These are phyloP conservation scores for Mohoua ochrocephala DNA, from an alignment of 2,113 vertebrate genomes.

Conservation along the genomic window DNA sequence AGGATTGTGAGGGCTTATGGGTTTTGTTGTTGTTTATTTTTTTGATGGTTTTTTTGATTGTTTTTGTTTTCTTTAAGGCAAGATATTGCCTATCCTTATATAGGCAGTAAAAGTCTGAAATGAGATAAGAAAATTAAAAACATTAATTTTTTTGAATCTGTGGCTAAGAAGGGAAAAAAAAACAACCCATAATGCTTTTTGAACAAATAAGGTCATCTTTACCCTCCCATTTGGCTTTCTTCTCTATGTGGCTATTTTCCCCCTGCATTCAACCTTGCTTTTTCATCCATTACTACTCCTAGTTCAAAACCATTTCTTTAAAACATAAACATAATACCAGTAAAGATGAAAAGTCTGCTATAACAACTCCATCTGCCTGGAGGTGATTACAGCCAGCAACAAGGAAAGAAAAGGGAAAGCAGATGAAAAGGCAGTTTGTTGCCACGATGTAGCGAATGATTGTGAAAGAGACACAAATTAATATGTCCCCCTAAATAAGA, in stretches of 20 bases:
- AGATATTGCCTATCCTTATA: not conserved
- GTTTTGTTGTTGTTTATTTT: not conserved
- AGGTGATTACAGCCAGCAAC: not conserved
- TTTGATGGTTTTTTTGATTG: accelerated
- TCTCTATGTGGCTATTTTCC: not conserved
- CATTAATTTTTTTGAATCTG: slow-evolving; percentile 5
- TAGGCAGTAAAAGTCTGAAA: not conserved
- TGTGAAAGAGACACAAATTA: not conserved
- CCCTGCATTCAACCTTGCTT: not conserved
- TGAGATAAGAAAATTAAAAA: slow-evolving; percentile 43
- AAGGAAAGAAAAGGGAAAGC: not conserved
- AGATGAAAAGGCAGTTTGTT: not conserved
- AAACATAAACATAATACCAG: not conserved
- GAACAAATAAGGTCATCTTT: not conserved
- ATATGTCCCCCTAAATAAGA: not conserved
- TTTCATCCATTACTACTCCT: not conserved
- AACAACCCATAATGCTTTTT: not conserved
- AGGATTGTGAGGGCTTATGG: accelerated
- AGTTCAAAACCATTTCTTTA: not conserved
- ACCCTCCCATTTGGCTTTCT: not conserved
- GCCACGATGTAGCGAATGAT: not conserved
- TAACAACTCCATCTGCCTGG: not conserved
- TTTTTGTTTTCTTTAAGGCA: not conserved
- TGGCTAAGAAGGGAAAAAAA: not conserved
- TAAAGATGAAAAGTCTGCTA: not conserved